Evolutionary conservation across 2,888 invertebrate species (phyloP), one percentile per base, ranked within the genome.

Genomic region (Trichogramma evanescens): DNA sequence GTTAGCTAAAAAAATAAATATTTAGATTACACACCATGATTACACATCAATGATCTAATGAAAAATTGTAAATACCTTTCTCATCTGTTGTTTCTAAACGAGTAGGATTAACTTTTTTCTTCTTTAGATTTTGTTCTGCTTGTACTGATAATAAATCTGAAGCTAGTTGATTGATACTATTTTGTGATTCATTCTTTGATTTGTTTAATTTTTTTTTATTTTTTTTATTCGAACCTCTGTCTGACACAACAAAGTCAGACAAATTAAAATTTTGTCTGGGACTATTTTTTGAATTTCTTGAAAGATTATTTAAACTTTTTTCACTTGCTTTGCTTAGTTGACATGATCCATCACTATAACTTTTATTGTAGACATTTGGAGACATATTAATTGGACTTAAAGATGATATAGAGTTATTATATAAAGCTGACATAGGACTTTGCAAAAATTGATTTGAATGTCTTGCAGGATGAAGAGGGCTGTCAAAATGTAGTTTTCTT

Each of bases 91-190:
- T 57, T 50, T 71, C 64, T 51, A 74, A 64, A 58, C 68, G 66
- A 13, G 74, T 74, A 6, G 74, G 74, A 45, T 74, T 74, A 40
- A 74, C 72, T 60, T 72, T 68, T 48, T 71, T 68, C 55, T 62
- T 65, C 43, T 59, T 64, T 48, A 56, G 56, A 54, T 64, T 66
- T 9, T 62, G 39, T 58, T 64, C 61, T 53, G 63, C 58, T 60
- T 65, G 56, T 41, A 63, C 65, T 57, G 63, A 65, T n/a, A 58
- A 63, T 49, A 66, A 64, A 48, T 63, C 61, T 7, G 65, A 46
- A 60, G 43, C 52, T 51, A 53, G 43, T 49, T 58, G 9, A 10
- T 54, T 44, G 54, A 2, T 44, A 42, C 57, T n/a, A 6, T 42
- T 61, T 52, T 61, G 54, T 39, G 50, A 56, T 59, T 44, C 54